Conservation (phyloP, 2,888 invertebrate genomes). For the Brenthis ino region DNA sequence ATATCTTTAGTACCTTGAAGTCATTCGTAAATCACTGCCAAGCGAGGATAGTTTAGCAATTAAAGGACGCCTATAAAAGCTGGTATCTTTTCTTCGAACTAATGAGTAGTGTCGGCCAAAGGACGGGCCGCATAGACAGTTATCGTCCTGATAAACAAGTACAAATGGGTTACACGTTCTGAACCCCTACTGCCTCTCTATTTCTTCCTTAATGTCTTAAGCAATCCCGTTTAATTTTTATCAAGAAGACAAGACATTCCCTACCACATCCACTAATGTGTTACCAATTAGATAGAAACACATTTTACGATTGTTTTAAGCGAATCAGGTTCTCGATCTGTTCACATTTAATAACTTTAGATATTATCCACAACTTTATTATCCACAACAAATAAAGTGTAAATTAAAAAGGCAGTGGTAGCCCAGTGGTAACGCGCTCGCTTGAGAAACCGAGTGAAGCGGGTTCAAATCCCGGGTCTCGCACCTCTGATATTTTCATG, state of each 20-base stretch:
- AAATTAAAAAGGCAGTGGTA: too few relatives aligned
- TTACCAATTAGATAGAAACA: constrained; percentile 47
- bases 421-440: too few relatives aligned
- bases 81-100: constrained; percentile 66
- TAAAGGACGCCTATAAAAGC: constrained; percentile 65
- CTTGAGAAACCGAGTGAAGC: too few relatives aligned
- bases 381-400: too few relatives aligned
- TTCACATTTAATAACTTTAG: neutral
- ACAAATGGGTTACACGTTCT: constrained; percentile 73
- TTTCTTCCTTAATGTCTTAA: constrained; percentile 71
- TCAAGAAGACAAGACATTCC: constrained; percentile 60
- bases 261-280: constrained; percentile 62
- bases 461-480: too few relatives aligned
- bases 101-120: constrained; percentile 69
- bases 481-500: too few relatives aligned
- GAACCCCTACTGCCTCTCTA: constrained; percentile 63
- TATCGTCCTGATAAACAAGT: constrained; percentile 77
- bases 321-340: too few relatives aligned
- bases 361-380: too few relatives aligned
- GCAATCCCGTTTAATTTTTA: constrained; percentile 65
- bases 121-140: constrained; percentile 62
- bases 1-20: constrained; percentile 45
- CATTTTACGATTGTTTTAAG: neutral
- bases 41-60: constrained; percentile 67
- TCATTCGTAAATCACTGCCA: constrained; percentile 58